Evolutionary conservation across 1,140 invertebrate species (phyloP).

Genomic region (Cyclargus thomasi): DNA sequence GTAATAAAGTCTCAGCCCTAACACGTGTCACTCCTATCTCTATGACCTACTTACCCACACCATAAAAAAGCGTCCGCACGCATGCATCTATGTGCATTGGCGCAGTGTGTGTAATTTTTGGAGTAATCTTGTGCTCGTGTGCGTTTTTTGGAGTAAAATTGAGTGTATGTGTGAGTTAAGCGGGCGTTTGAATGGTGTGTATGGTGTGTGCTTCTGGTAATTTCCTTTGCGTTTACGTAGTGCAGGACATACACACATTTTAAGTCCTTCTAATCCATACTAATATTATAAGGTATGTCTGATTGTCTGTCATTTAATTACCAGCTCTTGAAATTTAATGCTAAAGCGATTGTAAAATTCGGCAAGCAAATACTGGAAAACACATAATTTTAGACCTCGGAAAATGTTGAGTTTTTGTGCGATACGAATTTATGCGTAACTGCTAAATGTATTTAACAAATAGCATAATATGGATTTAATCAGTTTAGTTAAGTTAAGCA

Average conservation of each 20-base stretch:
- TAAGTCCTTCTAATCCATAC: not conserved
- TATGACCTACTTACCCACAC: conserved; percentile 69
- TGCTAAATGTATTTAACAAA: too few relatives aligned
- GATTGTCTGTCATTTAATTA: too few relatives aligned
- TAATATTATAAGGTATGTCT: not conserved
- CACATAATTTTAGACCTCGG: too few relatives aligned
- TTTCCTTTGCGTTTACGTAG: conserved; percentile 1
- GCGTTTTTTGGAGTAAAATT: conserved; percentile 51
- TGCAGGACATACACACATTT: conserved; percentile 7
- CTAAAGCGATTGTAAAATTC: too few relatives aligned
- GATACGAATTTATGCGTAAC: too few relatives aligned
- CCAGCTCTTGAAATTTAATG: too few relatives aligned
- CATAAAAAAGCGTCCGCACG: conserved; percentile 28
- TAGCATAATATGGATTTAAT: too few relatives aligned
- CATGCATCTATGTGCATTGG: conserved; percentile 44
- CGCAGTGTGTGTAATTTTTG: conserved; percentile 48
- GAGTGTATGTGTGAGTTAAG: conserved; percentile 40
- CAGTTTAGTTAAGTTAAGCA: too few relatives aligned
- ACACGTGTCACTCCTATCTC: conserved; percentile 70
- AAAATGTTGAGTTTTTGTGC: too few relatives aligned
- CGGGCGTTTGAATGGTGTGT: conserved; percentile 26
- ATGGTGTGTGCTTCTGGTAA: conserved; percentile 16
- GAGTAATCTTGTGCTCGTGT: conserved; percentile 46
- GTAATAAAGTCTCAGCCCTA: conserved; percentile 55
- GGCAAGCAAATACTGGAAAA: too few relatives aligned